These are phyloP conservation scores for Protobothrops mucrosquamatus DNA, from an alignment of 2,113 vertebrate genomes.

Conservation along the genomic window DNA sequence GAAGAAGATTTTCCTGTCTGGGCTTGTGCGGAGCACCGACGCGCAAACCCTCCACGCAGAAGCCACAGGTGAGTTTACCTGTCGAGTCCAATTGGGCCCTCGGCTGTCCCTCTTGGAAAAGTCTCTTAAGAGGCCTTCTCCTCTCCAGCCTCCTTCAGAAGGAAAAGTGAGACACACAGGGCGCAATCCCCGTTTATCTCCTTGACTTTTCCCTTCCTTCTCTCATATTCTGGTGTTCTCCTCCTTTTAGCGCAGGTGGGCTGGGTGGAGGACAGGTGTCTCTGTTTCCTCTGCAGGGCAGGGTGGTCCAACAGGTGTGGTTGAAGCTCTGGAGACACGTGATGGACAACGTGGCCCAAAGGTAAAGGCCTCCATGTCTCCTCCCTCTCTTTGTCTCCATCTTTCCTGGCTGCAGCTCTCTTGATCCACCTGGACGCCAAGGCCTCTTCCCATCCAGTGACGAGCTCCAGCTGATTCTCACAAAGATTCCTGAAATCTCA, in stretches of 20 bases:
- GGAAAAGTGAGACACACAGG: fast-evolving
- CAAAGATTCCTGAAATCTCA: not conserved
- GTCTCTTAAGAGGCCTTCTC: not conserved
- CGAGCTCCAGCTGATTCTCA: not conserved
- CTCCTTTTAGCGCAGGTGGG: not conserved
- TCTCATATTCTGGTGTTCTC: not conserved
- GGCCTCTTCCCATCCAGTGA: not conserved
- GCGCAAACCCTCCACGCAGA: slow-evolving; percentile 46
- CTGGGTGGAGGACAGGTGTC: not conserved
- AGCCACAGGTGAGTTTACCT: slow-evolving; percentile 49
- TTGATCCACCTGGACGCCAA: not conserved
- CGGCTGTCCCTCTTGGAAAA: not conserved
- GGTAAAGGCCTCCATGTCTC: not conserved
- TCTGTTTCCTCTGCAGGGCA: not conserved
- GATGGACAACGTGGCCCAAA: not conserved
- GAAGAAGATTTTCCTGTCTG: slow-evolving; percentile 54
- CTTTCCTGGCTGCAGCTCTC: not conserved
- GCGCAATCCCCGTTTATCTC: not conserved
- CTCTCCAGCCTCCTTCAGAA: not conserved
- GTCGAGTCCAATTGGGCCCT: not conserved
- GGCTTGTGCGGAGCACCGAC: slow-evolving; percentile 41
- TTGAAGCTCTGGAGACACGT: not conserved
- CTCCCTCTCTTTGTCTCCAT: no score
- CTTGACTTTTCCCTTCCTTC: not conserved
- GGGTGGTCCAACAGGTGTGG: not conserved